Conservation (phyloP, 2,888 invertebrate genomes). For the Timema podura region DNA sequence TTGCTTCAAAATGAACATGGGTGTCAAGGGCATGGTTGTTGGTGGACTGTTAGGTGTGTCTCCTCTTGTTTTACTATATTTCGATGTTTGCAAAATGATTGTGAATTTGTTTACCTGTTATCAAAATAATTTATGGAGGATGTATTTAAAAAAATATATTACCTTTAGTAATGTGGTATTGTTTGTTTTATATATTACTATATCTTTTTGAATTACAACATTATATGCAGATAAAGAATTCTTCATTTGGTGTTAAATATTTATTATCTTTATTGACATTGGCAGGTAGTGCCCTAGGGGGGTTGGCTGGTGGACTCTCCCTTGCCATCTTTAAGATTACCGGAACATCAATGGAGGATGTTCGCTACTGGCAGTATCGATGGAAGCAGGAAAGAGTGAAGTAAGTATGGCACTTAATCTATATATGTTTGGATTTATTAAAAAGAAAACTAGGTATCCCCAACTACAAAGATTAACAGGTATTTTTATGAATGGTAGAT, state of each 20-base stretch:
- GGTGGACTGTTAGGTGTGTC: slow-evolving; percentile 60
- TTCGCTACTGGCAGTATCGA: slow-evolving; percentile 56
- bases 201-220: too few species aligned
- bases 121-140: too few species aligned
- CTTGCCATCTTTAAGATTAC: slow-evolving; percentile 52
- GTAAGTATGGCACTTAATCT: slow-evolving; percentile 34
- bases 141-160: too few species aligned
- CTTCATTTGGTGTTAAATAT: not conserved
- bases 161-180: too few species aligned
- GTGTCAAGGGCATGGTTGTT: slow-evolving; percentile 62
- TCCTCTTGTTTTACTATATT: not conserved
- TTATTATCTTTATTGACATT: not conserved
- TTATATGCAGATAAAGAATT: too few species aligned
- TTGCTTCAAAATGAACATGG: slow-evolving; percentile 63
- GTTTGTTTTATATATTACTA: too few species aligned
- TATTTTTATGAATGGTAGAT: too few species aligned
- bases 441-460: too few species aligned
- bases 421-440: not conserved
- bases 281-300: slow-evolving; percentile 58
- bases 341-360: slow-evolving; percentile 61
- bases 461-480: too few species aligned
- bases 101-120: too few species aligned
- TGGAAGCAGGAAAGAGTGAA: slow-evolving; percentile 45
- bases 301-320: slow-evolving; percentile 55
- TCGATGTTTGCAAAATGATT: too few species aligned